Evolutionary conservation across 1,140 invertebrate species (phyloP), one percentile per base, ranked within the genome.

Genomic region (Ericerus pela): DNA sequence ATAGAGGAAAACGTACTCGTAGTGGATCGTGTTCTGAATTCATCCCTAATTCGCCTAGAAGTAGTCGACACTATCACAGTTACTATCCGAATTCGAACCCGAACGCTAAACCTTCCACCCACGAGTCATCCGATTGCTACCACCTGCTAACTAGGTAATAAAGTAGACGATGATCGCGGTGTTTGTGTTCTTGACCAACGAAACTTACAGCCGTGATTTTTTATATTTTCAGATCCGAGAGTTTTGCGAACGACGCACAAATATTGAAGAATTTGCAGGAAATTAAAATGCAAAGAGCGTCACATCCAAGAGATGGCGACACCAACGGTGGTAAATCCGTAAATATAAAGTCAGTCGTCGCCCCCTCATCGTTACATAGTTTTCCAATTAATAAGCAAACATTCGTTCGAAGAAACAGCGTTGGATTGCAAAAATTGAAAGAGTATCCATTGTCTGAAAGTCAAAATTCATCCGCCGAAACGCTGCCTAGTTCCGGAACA

Each of bases 221-320:
- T 31, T 41, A 11, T 59, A 61, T 57, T 53, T 60, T 14, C 54
- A 72, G 80, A 52, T 82, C 80, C 2, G 79, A 83, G 62, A 85
- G 80, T 66, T 84, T 83, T 66, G 84, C 79, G 0, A 81, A 78
- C 20, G 84, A 86, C 67, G 80, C 81, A 4, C 78, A 82, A 62
- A 80, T 86, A 30, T 70, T 87, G 58, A 77, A 78, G 58, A 84
- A 85, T 62, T 66, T 84, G 31, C 77, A 80, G 62, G 66, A 74
- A 51, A 56, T 69, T 12, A 68, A 67, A 53, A 36, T 56, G 18
- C 58, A 61, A 54, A 53, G 24, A 22, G 36, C 22, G 27, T 27
- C 18, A 29, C 14, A 5, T 28, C 12, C 10, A 1, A 27, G 16
- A 16, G 4, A 12, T 6, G 22, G 31, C 28, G 47, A 38, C 8